Evolutionary conservation across 2,888 invertebrate genomes (phyloP).

Genomic region (Ophion costatus): DNA sequence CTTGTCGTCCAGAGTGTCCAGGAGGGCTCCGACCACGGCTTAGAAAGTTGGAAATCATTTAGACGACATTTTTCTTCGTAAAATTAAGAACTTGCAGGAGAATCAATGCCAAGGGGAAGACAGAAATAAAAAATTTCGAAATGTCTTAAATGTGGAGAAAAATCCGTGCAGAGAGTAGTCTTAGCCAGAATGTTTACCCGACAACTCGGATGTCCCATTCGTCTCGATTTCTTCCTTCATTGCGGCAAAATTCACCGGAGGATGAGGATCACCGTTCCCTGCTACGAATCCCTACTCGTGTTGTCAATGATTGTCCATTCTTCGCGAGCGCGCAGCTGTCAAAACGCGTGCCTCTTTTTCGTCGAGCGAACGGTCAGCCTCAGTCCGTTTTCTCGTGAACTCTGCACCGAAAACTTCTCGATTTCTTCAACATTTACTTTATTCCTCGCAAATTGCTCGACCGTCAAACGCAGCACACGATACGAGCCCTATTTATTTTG

Average conservation of each 20-base stretch:
- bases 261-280: not conserved
- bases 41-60: slow-evolving; percentile 6
- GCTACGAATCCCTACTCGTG: not conserved
- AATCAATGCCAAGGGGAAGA: not conserved
- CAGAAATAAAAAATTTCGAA: too few species aligned
- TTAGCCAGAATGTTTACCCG: slow-evolving; percentile 66
- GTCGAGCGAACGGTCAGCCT: not conserved
- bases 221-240: slow-evolving; percentile 71
- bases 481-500: not conserved
- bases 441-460: not conserved
- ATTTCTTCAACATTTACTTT: not conserved
- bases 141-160: too few species aligned
- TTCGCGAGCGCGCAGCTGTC: not conserved
- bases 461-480: not conserved
- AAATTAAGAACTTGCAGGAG: not conserved
- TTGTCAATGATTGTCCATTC: not conserved
- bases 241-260: slow-evolving; percentile 5
- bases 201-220: slow-evolving; percentile 69
- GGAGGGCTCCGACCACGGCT: slow-evolving; percentile 77
- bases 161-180: not conserved
- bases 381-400: not conserved
- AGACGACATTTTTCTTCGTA: not conserved
- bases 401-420: not conserved
- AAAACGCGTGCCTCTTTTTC: not conserved
- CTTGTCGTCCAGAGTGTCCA: slow-evolving; percentile 78